Evolutionary conservation across 2,797 vertebrate genomes (phyloP), one percentile per base, ranked within the genome.

Genomic region (Lagorchestes hirsutus): DNA sequence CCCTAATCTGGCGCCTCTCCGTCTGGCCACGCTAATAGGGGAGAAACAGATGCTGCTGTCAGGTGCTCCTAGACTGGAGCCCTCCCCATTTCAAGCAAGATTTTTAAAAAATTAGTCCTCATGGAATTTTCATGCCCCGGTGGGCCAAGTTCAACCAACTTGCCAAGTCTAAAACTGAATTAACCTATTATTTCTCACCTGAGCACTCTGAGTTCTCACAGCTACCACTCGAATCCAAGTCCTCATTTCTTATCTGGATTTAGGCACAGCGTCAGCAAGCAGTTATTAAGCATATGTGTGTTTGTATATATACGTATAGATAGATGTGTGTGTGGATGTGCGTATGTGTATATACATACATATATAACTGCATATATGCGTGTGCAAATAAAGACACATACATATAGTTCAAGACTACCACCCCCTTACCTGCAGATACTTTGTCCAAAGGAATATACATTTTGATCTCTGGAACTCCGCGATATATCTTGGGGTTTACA

Each of bases 91-190:
- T 11, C 40, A 87, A 87, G 24, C 5, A 11, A 87, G 31, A 28
- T 67, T 67, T 67, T 62, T 14, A 12, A 27, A 82, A 46, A 82
- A 27, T 46, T 5, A 46, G 4, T 16, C 24, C 18, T 82, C 74
- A 3, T 2, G 67, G 16, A 22, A 46, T 74, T 74, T 74, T 40
- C n/a, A 46, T 46, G 40, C 40, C 40, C 40, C 22, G 24, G 40
- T 4, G 22, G 40, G 40, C 40, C 40, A 82, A 82, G 74, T 82
- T 46, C 22, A 46, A 11, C 40, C 0, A 46, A 27, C 62, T 40
- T 22, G 16, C 6, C n/a, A 3, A 1, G 5, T n/a, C n/a, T 2
- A 0, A 40, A 40, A 22, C 5, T 74, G 1, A 22, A 22, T 8
- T 74, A 24, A 40, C 67, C 14, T 18, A 18, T 82, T 82, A 82